These are phyloP conservation scores for Erannis defoliaria DNA, from an alignment of 2,888 invertebrate species.

Conservation along the genomic window DNA sequence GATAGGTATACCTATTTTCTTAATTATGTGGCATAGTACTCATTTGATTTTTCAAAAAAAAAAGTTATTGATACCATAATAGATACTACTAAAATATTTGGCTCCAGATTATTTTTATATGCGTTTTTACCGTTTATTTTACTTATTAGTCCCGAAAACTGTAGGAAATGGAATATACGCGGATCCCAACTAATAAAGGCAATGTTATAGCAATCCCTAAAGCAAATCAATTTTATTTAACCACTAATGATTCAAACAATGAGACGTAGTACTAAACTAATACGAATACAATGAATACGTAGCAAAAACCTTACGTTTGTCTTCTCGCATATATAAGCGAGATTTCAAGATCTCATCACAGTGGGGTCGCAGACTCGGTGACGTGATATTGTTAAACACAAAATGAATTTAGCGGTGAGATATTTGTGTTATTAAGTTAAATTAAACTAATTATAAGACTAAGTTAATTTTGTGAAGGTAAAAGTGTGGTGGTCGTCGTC, in stretches of 20 bases:
- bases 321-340: slow-evolving; percentile 60
- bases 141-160: neutral
- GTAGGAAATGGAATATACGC: neutral
- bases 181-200: neutral
- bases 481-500: neutral
- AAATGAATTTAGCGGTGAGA: slow-evolving; percentile 22
- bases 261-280: slow-evolving; percentile 42
- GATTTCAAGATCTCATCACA: slow-evolving; percentile 51
- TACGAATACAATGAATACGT: slow-evolving; percentile 39
- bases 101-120: too few species aligned
- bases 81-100: too few species aligned
- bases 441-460: neutral
- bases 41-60: too few species aligned
- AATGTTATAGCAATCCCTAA: slow-evolving; percentile 7
- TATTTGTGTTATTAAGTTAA: neutral
- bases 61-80: too few species aligned
- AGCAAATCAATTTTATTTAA: slow-evolving; percentile 33
- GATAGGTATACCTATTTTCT: too few species aligned
- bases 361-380: slow-evolving; percentile 49
- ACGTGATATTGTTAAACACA: slow-evolving; percentile 33
- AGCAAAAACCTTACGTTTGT: slow-evolving; percentile 38
- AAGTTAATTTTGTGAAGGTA: neutral
- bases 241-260: slow-evolving; percentile 40
- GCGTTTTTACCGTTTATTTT: too few species aligned
- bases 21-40: too few species aligned